Evolutionary conservation across 2,797 vertebrate genomes (phyloP).

Genomic region (Columba guinea): DNA sequence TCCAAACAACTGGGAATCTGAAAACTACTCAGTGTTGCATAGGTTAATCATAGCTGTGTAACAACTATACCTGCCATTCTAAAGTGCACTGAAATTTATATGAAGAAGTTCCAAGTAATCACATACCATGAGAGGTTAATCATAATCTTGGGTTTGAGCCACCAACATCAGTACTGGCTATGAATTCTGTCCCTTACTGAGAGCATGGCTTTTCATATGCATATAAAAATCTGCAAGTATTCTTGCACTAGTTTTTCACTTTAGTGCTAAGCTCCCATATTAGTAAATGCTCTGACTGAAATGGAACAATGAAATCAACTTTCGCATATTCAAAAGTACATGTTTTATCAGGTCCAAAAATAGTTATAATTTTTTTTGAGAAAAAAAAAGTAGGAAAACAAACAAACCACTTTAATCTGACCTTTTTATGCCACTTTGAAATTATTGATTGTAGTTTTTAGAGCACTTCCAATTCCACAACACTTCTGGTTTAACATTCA

Average conservation of each 20-base stretch:
- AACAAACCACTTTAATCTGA: background rate
- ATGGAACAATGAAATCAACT: rapidly evolving
- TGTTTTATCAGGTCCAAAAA: background rate
- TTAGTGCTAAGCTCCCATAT: background rate
- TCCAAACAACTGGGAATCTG: background rate
- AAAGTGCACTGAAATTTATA: background rate
- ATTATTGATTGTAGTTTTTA: background rate
- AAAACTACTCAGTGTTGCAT: background rate
- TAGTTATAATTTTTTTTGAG: too few species aligned
- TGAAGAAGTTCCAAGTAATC: background rate
- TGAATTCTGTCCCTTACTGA: background rate
- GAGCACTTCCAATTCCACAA: background rate
- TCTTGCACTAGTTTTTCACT: background rate
- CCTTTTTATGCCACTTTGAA: background rate
- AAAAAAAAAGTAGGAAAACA: rapidly evolving
- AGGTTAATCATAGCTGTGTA: background rate
- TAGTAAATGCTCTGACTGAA: background rate
- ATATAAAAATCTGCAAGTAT: background rate
- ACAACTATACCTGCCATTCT: background rate
- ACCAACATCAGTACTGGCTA: background rate
- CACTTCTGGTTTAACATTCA: background rate
- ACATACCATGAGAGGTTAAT: background rate
- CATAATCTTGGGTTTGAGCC: background rate
- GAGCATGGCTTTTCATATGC: background rate
- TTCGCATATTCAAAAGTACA: background rate